Base-by-base conservation (phyloP, 1,140 invertebrate species). In the Neodiprion fabricii region DNA sequence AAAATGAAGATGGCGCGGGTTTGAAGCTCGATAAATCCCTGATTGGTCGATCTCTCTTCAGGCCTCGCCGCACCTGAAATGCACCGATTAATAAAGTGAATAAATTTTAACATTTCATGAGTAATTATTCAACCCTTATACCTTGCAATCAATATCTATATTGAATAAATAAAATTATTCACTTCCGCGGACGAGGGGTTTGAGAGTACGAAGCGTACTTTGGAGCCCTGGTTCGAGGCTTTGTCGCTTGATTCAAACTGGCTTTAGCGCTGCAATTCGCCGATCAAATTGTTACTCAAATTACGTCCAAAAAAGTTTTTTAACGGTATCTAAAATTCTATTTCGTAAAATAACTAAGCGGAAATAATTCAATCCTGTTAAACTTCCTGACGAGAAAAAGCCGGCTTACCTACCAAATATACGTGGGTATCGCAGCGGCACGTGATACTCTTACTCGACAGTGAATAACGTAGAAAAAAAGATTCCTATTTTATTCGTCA, bases 1-100 rank as follows among this genome's bases (percentile, higher is more conserved):
- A 94, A 94, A 93, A 91, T 91, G 91, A 94, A 94, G 91, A 94
- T 94, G 93, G 93, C 93, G 93, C 93, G 91, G 86, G 90, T 91
- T 92, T 91, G 88, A 89, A 87, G 89, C 90, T 89, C 90, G 85
- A 89, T 86, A 87, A 84, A 84, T 82, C 78, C 86, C 87, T 89
- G 85, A 91, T 91, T 91, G 90, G 89, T 88, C 87, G 85, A 89
- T 82, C 80, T 76, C 10, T 7, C n/a, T 72, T 53, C 77, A 73
- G 40, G n/a, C 12, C 11, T 48, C 53, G 68, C 61, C 21, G 8
- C 47, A 65, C 71, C 1, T 67, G n/a, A 23, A 68, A 65, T 80
- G 76, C 53, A 28, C 14, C 23, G 65, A 72, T 73, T 72, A 67
- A 17, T 12, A n/a, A 73, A 77, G 53, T 40, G 78, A 74, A 70